Percentiles rank a stretch among this genome's conserved stretches.
Conservation (phyloP, 2,888 invertebrate genomes). For the Platypus cylindrus region DNA sequence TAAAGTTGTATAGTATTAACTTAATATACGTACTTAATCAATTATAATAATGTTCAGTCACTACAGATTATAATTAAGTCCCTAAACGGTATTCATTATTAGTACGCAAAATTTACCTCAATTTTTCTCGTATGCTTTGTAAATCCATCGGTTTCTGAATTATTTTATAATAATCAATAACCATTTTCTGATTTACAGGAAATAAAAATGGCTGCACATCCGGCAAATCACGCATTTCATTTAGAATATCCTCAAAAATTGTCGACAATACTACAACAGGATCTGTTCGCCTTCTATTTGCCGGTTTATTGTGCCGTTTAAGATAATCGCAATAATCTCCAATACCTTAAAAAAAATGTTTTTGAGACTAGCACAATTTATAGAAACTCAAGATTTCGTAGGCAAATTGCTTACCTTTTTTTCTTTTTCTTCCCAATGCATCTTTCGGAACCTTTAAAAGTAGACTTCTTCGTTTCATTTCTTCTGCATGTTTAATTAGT, state of each 20-base stretch:
- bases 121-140: conserved; percentile 85
- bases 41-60: too few relatives aligned
- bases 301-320: conserved; percentile 66
- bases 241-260: conserved; percentile 80
- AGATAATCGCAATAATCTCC: conserved; percentile 81
- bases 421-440: conserved; percentile 47
- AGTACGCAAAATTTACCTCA: conserved; percentile 37
- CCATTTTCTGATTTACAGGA: conserved; percentile 87
- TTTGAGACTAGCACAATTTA: background rate
- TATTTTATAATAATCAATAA: conserved; percentile 90
- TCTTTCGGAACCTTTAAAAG: conserved; percentile 68
- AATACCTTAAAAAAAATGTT: background rate
- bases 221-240: conserved; percentile 82
- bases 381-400: background rate
- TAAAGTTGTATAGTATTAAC: too few relatives aligned
- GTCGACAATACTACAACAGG: conserved; percentile 91
- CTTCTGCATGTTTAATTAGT: conserved; percentile 55
- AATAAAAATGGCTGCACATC: conserved; percentile 88
- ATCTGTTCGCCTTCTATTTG: conserved; percentile 86
- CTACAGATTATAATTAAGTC: too few relatives aligned
- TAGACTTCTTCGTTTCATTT: conserved; percentile 66
- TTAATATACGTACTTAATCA: too few relatives aligned
- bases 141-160: conserved; percentile 92
- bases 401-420: conserved; percentile 42
- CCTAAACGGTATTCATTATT: too few relatives aligned